These are phyloP conservation scores for Herpetotheres cachinnans DNA, from an alignment of 2,113 vertebrate species.

Conservation along the genomic window DNA sequence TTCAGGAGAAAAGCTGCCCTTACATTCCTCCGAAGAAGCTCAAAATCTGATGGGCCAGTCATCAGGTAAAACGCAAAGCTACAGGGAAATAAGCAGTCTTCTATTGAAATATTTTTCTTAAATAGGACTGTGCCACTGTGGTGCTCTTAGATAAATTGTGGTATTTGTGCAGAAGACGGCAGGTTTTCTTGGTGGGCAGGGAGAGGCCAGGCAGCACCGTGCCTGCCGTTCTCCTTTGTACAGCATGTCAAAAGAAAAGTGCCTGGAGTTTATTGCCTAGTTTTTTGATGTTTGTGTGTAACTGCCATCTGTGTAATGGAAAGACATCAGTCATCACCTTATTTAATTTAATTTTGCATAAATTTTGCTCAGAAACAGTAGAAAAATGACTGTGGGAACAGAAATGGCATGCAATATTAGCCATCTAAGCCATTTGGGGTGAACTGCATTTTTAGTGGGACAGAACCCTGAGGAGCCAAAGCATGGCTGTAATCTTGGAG, in stretches of 20 bases:
- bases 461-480: background rate
- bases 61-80: conserved; percentile 77
- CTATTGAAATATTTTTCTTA: background rate
- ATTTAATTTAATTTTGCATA: conserved; percentile 4
- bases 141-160: background rate
- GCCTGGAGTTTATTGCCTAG: background rate
- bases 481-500: background rate
- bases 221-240: background rate
- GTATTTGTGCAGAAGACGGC: background rate
- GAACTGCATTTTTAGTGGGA: background rate
- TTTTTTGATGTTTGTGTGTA: background rate
- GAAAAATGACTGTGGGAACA: background rate
- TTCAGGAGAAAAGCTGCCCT: conserved; percentile 88
- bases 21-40: conserved; percentile 88
- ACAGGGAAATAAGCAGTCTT: conserved; percentile 41
- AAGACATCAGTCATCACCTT: background rate
- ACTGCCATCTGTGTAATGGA: background rate
- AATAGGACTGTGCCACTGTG: background rate
- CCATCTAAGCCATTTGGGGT: background rate
- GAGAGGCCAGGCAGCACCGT: background rate
- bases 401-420: background rate
- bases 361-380: background rate
- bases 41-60: conserved; percentile 87
- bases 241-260: background rate
- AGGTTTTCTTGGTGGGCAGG: background rate